Evolutionary conservation across 2,113 vertebrate genomes (phyloP).

Genomic region (Macaca fascicularis): T2T-MFA8v1.1 NC_088378.1:71695001-71695500

Average conservation of each 20-base stretch:
- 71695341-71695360: neutral
- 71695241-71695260: neutral
- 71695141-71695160: neutral
- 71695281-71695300: neutral
- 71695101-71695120: neutral
- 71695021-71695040: neutral
- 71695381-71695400: neutral
- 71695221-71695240: conserved; percentile 5
- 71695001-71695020: neutral
- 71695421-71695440: neutral
- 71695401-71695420: neutral
- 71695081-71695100: neutral
- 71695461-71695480: neutral
- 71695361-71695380: neutral
- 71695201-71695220: neutral
- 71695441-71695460: neutral
- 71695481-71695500: neutral
- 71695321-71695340: neutral
- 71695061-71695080: neutral
- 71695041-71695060: neutral
- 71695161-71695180: neutral
- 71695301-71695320: neutral
- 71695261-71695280: neutral
- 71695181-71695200: neutral
- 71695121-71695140: neutral